Evolutionary conservation across 2,888 invertebrate genomes (phyloP), one percentile per base, ranked within the genome.

Genomic region (Amiota mariae): DNA sequence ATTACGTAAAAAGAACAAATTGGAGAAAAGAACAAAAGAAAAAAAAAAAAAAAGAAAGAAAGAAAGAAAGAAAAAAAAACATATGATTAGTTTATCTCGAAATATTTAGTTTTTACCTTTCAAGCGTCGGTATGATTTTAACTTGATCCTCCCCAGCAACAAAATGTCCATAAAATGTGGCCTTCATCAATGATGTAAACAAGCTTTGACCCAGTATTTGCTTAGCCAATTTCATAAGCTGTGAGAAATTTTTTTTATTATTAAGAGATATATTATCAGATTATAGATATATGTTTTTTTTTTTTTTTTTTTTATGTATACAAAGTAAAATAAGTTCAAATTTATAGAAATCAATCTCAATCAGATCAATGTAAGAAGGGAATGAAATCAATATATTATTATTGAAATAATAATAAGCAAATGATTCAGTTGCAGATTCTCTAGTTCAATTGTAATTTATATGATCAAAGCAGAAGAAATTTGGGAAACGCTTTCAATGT

Each of bases 161-260:
- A 91, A 99, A 99, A 91, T 99, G 99, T 10, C 99, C 99, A 91
- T 99, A 99, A 91, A 99, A 98, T 36, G 99, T 97, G 64, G 93
- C 92, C 90, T 97, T 97, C 98, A 99, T 98, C 76, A 97, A 80
- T 77, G 91, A 85, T 77, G 94, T 93, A 91, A 99, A 99, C 77
- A 98, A 87, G 79, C 90, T 93, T 87, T 95, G 94, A 51, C 98
- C 98, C 75, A 98, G 89, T 73, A 97, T 81, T 75, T 92, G 92
- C 82, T 94, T 93, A 79, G 93, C 91, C 70, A 94, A 82, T 91
- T 95, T 96, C 97, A 97, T 96, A 85, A 98, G 90, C 97, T 98
- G 93, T 79, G 85, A 81, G 57, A 57, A 48, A 48, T 47, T 15
- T 63, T 6, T 51, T 51, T 8, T 51, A 51, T 51, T 51, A 51